phyloP scores from a whole-genome alignment of 2,113 vertebrate species.

The Ceuthmochares aereus region DNA sequence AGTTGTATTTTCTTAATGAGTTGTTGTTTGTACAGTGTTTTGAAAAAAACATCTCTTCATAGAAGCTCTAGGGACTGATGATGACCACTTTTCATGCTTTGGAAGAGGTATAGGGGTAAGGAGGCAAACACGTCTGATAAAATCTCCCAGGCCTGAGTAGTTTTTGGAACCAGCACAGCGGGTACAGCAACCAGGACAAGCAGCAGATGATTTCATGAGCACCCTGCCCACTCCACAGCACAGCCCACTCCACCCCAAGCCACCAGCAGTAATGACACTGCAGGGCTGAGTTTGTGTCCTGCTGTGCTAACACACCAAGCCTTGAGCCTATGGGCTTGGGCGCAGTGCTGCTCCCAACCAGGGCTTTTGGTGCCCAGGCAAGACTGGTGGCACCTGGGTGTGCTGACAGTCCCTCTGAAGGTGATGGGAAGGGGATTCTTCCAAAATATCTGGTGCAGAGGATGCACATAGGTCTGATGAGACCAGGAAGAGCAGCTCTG shows the following conservation, averaged over 20 bases:
- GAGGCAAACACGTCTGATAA: neutral
- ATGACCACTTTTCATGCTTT: neutral
- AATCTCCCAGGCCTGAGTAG: neutral
- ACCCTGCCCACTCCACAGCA: accelerated
- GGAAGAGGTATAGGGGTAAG: neutral
- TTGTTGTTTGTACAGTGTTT: slow-evolving; percentile 3
- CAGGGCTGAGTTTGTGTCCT: neutral
- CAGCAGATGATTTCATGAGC: neutral
- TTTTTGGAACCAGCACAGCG: neutral
- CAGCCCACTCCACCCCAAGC: accelerated
- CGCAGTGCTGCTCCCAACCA: accelerated
- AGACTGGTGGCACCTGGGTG: neutral
- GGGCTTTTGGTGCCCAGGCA: neutral
- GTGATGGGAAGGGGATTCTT: neutral
- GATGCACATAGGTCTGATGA: accelerated
- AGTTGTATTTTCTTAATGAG: slow-evolving; percentile 31
- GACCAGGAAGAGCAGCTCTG: neutral
- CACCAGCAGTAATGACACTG: accelerated
- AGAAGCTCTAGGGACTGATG: neutral
- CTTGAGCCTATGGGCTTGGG: accelerated
- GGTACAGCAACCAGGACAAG: neutral
- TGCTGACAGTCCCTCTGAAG: neutral
- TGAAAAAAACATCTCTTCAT: neutral
- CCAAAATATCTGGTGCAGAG: neutral
- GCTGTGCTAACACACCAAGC: accelerated